A percentile compares a stretch with the other conserved stretches of the same genome.
phyloP scores from a whole-genome alignment of 2,113 vertebrate genomes.

The Sardina pilchardus region DNA sequence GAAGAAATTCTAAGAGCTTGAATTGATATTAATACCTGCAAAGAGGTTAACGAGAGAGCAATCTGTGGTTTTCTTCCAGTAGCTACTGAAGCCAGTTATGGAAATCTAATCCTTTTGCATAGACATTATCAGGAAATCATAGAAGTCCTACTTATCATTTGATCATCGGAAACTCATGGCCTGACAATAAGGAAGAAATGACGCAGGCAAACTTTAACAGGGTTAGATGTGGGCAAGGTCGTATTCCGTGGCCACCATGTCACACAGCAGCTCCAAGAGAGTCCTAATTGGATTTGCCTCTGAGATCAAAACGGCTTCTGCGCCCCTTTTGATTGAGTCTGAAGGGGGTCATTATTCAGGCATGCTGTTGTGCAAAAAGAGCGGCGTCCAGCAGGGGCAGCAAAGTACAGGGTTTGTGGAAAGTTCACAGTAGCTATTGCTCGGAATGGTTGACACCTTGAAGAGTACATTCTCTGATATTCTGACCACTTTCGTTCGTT shows the following conservation, averaged over 20 bases:
- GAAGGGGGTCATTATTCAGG: background rate
- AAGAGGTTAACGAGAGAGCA: background rate
- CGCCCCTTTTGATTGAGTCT: background rate
- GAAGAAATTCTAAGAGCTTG: background rate
- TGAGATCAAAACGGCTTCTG: background rate
- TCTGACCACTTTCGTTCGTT: background rate
- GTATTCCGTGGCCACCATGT: background rate
- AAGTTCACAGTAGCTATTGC: background rate
- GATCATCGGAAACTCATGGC: background rate
- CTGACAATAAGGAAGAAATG: background rate
- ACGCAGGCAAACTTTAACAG: background rate
- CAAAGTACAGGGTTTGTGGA: slow-evolving; percentile 36
- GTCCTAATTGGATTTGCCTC: background rate
- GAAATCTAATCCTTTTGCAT: background rate
- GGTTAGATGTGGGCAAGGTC: background rate
- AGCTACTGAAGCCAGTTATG: background rate
- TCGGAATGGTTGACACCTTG: background rate
- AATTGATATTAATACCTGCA: background rate
- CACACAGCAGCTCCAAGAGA: background rate
- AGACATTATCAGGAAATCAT: background rate
- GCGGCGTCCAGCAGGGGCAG: slow-evolving; percentile 26
- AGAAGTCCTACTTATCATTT: background rate
- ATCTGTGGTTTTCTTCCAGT: background rate
- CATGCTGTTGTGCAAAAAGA: background rate
- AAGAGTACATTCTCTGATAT: background rate